Percentiles rank a stretch among this genome's conserved stretches.
These are phyloP conservation scores for Probosciger aterrimus DNA, from an alignment of 2,113 vertebrate genomes.

Conservation along the genomic window DNA sequence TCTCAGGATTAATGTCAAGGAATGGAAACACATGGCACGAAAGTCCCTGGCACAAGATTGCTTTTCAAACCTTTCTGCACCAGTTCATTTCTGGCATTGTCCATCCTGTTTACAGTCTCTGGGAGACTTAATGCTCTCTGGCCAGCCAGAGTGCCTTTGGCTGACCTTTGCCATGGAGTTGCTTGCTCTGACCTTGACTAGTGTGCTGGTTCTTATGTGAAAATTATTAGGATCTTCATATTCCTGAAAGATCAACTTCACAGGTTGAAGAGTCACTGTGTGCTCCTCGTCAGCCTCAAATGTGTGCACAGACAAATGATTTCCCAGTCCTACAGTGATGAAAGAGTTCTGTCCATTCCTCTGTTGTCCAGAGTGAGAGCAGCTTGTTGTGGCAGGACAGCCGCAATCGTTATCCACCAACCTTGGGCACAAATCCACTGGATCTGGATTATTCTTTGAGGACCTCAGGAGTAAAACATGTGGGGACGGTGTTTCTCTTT, in stretches of 20 bases:
- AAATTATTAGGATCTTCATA: not conserved
- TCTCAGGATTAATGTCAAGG: constrained; percentile 3
- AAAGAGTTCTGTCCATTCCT: not conserved
- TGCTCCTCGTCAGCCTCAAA: not conserved
- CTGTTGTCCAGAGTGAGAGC: not conserved
- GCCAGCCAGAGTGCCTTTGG: constrained; percentile 12
- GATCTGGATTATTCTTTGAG: not conserved
- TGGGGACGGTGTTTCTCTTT: not conserved
- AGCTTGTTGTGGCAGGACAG: not conserved
- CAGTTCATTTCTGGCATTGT: constrained; percentile 31
- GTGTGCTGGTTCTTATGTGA: not conserved
- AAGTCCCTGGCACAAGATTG: constrained; percentile 15
- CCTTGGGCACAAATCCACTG: not conserved
- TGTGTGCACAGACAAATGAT: not conserved
- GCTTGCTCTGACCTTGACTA: constrained; percentile 27
- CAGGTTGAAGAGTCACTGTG: not conserved
- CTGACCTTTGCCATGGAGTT: constrained; percentile 8
- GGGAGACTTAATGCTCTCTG: not conserved
- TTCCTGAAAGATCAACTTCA: not conserved
- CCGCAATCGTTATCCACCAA: not conserved
- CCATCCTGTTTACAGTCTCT: not conserved
- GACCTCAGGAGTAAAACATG: not conserved
- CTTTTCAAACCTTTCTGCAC: constrained; percentile 43
- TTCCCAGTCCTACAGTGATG: not conserved
- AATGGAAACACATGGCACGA: not conserved